Base-by-base conservation (phyloP, 2,113 vertebrate genomes). In the Cinclus cinclus region DNA sequence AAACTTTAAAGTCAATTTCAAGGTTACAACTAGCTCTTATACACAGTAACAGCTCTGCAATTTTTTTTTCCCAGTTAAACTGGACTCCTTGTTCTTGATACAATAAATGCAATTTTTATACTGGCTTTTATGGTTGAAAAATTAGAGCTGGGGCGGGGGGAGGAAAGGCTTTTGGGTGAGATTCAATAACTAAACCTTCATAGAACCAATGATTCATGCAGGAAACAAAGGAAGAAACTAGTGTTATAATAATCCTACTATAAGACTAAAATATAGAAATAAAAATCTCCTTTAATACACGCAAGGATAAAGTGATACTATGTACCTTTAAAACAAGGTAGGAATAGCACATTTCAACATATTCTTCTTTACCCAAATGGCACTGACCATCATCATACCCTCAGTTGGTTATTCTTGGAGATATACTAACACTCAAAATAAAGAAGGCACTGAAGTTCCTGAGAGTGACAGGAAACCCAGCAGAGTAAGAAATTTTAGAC, bases 401-500 rank as follows among this genome's bases (percentile, higher is more conserved):
- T 76, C n/a, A 46, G 22, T 0, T 87, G 25, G 49, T 53, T 94
- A 74, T 56, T 91, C 87, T 31, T 64, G 25, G 44, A 84, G 58
- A 35, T 83, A 84, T 6, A 75, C 17, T 68, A 91, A 75, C 9
- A n/a, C 42, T 71, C 33, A 60, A 86, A 92, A 71, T 60, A 88
- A 83, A 77, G 67, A 50, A 83, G 74, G 83, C 50, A 86, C 87
- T 65, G 69, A 88, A 93, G 83, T 69, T 89, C 78, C 89, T 85
- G 63, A 87, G 33, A 27, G 89, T 65, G 85, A 94, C 93, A 96
- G 86, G 94, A 96, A 74, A 91, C 64, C 52, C 77, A 78, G 80
- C 39, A 89, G 88, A 90, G 83, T 60, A 94, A 73, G 89, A 95
- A 94, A 95, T 76, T 91, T 87, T 91, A 92, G 87, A 92, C 87